These are phyloP conservation scores for Microcebus ravelobensis DNA, from an alignment of 2,113 vertebrate genomes.

Conservation along the genomic window DNA sequence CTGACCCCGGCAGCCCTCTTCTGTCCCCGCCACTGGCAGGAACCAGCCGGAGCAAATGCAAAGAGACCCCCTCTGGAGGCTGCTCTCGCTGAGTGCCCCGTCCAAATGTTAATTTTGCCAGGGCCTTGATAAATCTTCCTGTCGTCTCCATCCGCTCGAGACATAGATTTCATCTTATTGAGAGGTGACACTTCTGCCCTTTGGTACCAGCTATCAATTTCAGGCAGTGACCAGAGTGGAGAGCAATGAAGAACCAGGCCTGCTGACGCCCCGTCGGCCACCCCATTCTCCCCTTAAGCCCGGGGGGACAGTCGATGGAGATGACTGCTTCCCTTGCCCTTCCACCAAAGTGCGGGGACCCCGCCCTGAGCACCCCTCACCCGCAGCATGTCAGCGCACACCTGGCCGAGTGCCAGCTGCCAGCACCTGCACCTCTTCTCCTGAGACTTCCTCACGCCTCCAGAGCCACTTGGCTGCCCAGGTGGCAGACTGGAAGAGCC, in stretches of 20 bases:
- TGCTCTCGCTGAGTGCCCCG: constrained; percentile 50
- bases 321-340: not conserved
- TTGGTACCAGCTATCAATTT: constrained; percentile 82
- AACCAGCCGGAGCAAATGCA: constrained; percentile 1
- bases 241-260: constrained; percentile 51
- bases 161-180: constrained; percentile 83
- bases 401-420: not conserved
- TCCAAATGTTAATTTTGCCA: constrained; percentile 83
- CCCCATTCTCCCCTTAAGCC: constrained; percentile 41
- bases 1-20: not conserved
- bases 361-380: not conserved
- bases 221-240: constrained; percentile 51
- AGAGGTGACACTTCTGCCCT: constrained; percentile 84
- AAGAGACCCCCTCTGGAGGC: constrained; percentile 57
- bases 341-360: not conserved
- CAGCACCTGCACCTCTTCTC: not conserved
- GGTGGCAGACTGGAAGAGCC: not conserved
- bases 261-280: constrained; percentile 42
- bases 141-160: constrained; percentile 63
- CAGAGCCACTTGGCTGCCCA: not conserved
- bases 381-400: not conserved
- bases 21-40: constrained; percentile 29
- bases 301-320: not conserved
- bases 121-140: constrained; percentile 82
- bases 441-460: not conserved